Conservation (phyloP, 2,113 vertebrate genomes). For the Vombatus ursinus region DNA sequence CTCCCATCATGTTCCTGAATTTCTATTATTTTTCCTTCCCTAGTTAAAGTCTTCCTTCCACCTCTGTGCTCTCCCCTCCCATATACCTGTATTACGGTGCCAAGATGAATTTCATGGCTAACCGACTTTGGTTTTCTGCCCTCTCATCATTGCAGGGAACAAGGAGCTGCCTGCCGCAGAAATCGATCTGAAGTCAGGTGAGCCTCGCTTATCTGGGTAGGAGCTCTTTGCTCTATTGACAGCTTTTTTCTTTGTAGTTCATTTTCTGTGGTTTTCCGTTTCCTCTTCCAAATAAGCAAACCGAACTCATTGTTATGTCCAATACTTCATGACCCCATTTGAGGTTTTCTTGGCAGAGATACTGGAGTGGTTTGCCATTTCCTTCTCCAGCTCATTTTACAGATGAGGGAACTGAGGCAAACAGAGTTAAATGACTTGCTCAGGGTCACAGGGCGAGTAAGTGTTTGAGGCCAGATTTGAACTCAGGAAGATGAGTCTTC, state of each 20-base stretch:
- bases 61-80: neutral
- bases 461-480: too few species aligned
- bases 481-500: too few species aligned
- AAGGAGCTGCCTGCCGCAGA: slow-evolving; percentile 80
- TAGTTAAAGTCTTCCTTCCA: neutral
- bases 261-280: neutral
- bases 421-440: too few species aligned
- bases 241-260: neutral
- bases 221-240: neutral
- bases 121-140: accelerated
- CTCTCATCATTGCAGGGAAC: slow-evolving; percentile 82
- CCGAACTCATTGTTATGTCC: neutral
- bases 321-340: neutral
- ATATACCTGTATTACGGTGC: accelerated
- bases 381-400: neutral
- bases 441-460: too few species aligned
- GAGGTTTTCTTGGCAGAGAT: neutral
- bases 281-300: neutral
- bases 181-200: slow-evolving; percentile 86
- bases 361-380: too few species aligned
- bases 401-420: too few species aligned
- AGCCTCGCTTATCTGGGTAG: neutral
- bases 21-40: neutral
- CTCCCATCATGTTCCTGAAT: neutral
- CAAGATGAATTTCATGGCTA: accelerated